Evolutionary conservation across 92 coral and sea anemone genomes (phyloP).

Genomic region (Galaxea fascicularis): DNA sequence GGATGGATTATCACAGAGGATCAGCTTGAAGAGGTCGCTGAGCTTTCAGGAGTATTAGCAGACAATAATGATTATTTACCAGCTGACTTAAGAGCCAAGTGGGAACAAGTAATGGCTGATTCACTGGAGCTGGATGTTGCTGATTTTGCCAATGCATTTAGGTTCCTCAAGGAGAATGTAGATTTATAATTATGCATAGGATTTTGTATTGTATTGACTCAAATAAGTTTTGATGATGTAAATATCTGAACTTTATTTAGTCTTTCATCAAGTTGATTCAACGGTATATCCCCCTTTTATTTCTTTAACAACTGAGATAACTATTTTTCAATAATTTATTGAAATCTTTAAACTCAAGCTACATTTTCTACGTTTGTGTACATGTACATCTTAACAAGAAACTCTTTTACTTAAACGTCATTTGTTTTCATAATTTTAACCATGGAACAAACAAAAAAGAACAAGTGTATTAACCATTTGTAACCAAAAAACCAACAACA

Average conservation of each 20-base stretch:
- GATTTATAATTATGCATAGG: conserved; percentile 21
- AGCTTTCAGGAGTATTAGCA: conserved; percentile 56
- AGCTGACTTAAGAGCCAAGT: conserved; percentile 43
- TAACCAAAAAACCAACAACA: not conserved
- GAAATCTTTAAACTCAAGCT: not conserved
- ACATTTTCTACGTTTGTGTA: not conserved
- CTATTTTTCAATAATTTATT: not conserved
- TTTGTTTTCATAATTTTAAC: not conserved
- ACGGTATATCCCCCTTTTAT: not conserved
- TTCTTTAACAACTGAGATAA: not conserved
- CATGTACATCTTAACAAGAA: not conserved
- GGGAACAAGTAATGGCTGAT: conserved; percentile 50
- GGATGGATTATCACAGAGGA: conserved; percentile 53
- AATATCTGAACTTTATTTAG: too few relatives aligned
- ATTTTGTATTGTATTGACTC: too few relatives aligned
- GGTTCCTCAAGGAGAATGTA: conserved; percentile 57
- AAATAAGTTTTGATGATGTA: too few relatives aligned
- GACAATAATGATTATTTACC: conserved; percentile 42
- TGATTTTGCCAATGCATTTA: conserved; percentile 53
- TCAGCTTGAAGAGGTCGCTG: conserved; percentile 59
- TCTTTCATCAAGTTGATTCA: too few relatives aligned
- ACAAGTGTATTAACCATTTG: not conserved
- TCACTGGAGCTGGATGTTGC: conserved; percentile 46
- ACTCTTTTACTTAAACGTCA: not conserved
- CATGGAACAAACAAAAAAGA: not conserved